phyloP scores from a whole-genome alignment of 2,797 vertebrate genomes.

The Neosilurus mollespiculum region DNA sequence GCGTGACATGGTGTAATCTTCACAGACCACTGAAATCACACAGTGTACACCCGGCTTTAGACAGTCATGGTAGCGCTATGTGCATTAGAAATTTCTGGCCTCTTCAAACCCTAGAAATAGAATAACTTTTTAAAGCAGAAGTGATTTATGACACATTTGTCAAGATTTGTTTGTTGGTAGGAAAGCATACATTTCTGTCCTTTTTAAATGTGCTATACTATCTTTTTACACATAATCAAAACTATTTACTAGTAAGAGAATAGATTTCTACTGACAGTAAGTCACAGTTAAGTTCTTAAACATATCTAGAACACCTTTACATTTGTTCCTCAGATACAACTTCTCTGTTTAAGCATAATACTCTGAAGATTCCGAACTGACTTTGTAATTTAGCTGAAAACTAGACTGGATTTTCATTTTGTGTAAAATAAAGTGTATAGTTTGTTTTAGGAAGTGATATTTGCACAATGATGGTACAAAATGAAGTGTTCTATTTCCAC shows the following conservation, averaged over 20 bases:
- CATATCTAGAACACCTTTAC: conserved; percentile 5
- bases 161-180: conserved; percentile 3
- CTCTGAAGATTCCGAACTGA: background rate
- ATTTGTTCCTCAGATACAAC: background rate
- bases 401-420: background rate
- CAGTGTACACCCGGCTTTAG: conserved; percentile 17
- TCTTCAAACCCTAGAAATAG: conserved; percentile 30
- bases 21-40: background rate
- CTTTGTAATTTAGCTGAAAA: background rate
- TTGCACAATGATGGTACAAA: conserved; percentile 48
- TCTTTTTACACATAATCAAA: conserved; percentile 37
- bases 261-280: conserved; percentile 7
- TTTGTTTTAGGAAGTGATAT: conserved; percentile 28
- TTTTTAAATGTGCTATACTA: background rate
- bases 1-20: background rate
- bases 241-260: conserved; percentile 21
- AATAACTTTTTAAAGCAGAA: conserved; percentile 32
- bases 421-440: conserved; percentile 2
- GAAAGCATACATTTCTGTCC: background rate
- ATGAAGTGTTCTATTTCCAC: conserved; percentile 33
- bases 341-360: background rate
- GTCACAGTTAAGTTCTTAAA: background rate
- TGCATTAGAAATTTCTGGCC: conserved; percentile 31
- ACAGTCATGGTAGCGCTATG: conserved; percentile 29
- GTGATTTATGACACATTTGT: conserved; percentile 32